Conservation (phyloP, 2,888 invertebrate genomes). For the Antitype chi region DNA sequence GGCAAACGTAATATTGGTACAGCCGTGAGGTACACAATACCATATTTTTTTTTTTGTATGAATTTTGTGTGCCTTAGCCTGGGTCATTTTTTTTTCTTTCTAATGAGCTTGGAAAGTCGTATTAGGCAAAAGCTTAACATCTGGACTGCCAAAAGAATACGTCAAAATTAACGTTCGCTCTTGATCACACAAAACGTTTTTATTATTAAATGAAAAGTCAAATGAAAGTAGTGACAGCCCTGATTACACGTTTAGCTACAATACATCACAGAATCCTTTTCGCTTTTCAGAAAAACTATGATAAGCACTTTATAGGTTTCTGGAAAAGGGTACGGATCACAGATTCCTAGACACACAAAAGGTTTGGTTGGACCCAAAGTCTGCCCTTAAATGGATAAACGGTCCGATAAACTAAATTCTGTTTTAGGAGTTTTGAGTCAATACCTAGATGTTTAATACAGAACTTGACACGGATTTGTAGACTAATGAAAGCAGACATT, state of each 20-base stretch:
- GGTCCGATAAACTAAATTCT: constrained; percentile 36
- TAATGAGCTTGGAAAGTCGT: neutral
- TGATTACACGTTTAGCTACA: constrained; percentile 40
- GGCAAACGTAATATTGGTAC: neutral
- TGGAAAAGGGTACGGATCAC: constrained; percentile 48
- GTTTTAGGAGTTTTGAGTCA: constrained; percentile 3
- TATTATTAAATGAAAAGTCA: neutral
- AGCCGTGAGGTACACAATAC: too few species aligned
- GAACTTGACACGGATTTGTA: neutral
- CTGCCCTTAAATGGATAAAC: constrained; percentile 24
- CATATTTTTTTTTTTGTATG: too few species aligned
- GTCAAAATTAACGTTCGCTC: neutral
- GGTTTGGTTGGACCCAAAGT: constrained; percentile 43
- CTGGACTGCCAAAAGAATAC: neutral
- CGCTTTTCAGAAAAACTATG: constrained; percentile 49
- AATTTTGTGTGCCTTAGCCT: too few species aligned
- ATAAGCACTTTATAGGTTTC: constrained; percentile 60
- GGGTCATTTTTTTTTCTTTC: neutral
- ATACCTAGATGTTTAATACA: neutral
- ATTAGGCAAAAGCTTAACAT: neutral
- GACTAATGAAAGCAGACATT: neutral
- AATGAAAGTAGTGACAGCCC: constrained; percentile 20
- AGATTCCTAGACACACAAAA: constrained; percentile 52
- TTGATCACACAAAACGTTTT: constrained; percentile 12
- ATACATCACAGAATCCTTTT: constrained; percentile 51